Evolutionary conservation across 2,113 vertebrate species (phyloP).

Genomic region (Bagarius yarrelli): DNA sequence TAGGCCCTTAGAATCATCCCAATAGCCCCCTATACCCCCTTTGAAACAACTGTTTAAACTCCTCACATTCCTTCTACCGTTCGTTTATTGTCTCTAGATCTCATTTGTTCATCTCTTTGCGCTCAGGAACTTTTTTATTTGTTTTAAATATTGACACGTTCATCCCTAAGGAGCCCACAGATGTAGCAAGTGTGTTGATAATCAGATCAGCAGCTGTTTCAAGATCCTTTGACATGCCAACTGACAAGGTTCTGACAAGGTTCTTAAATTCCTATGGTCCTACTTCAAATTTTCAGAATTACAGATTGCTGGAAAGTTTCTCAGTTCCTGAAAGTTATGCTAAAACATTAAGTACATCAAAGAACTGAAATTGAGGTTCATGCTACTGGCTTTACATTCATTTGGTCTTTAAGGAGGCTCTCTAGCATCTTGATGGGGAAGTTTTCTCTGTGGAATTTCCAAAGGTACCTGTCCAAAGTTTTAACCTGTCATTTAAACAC

Average conservation of each 20-base stretch:
- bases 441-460: background rate
- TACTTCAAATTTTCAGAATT: too few species aligned
- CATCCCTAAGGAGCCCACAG: constrained; percentile 1
- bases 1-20: too few species aligned
- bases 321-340: background rate
- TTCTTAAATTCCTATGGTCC: too few species aligned
- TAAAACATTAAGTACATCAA: background rate
- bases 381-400: background rate
- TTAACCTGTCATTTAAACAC: background rate
- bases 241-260: too few species aligned
- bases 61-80: background rate
- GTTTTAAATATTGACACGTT: constrained; percentile 9
- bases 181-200: background rate
- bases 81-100: background rate
- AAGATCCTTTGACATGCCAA: background rate
- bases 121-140: constrained; percentile 13
- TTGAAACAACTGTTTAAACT: too few species aligned
- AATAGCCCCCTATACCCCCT: too few species aligned
- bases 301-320: too few species aligned
- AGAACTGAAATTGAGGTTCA: background rate
- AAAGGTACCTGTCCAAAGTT: background rate
- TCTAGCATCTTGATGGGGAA: background rate
- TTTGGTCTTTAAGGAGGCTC: background rate
- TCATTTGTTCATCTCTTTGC: background rate
- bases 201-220: constrained; percentile 1